Conservation (phyloP, 1,140 invertebrate genomes). For the Nomia melanderi region DNA sequence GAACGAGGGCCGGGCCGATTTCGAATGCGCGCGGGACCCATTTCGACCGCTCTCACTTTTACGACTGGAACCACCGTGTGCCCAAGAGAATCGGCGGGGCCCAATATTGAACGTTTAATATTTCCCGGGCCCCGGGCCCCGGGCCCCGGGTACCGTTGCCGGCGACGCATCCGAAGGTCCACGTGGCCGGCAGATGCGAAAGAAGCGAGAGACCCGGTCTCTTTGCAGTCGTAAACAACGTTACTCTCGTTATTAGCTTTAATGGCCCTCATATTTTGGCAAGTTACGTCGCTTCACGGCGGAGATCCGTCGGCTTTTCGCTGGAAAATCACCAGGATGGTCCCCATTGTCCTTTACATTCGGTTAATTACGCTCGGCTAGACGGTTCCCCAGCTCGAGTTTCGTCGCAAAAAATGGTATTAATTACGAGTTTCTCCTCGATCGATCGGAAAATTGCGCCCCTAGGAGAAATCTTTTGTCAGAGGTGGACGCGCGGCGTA, state of each 20-base stretch:
- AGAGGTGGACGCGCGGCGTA: too few relatives aligned
- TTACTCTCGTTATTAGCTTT: constrained; percentile 7
- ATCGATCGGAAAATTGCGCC: neutral
- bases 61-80: constrained; percentile 27
- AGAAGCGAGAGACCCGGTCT: neutral
- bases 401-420: neutral
- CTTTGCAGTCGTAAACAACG: constrained; percentile 21
- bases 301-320: too few relatives aligned
- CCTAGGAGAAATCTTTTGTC: neutral
- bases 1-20: neutral
- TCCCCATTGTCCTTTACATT: neutral
- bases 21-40: neutral
- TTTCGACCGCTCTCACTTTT: constrained; percentile 53
- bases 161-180: neutral
- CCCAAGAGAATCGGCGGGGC: neutral
- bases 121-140: neutral
- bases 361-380: neutral
- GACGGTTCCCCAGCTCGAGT: too few relatives aligned
- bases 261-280: too few relatives aligned
- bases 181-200: constrained; percentile 35
- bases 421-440: neutral
- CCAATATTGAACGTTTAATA: constrained; percentile 15
- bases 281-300: too few relatives aligned
- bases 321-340: too few relatives aligned
- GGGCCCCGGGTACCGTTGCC: constrained; percentile 3